Percentiles rank a stretch among this genome's conserved stretches.
These are phyloP conservation scores for Aptenodytes patagonicus DNA, from an alignment of 2,113 vertebrate genomes.

Conservation along the genomic window DNA sequence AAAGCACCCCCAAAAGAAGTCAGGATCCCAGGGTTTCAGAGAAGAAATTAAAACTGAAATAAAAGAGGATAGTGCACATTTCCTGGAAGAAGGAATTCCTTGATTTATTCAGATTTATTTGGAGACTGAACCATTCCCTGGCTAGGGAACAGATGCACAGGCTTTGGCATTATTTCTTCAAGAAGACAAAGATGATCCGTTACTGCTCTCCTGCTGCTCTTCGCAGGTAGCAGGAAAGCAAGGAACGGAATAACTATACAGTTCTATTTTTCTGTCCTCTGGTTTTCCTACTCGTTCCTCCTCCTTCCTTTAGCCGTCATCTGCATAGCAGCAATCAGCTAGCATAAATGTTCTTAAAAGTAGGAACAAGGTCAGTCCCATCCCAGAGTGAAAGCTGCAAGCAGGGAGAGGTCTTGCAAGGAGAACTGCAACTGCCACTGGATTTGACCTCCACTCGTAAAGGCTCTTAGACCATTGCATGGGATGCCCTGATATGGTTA, in stretches of 20 bases:
- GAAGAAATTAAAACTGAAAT: not conserved
- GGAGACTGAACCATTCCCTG: not conserved
- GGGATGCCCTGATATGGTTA: not conserved
- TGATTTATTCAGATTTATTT: not conserved
- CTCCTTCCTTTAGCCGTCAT: not conserved
- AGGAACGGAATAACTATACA: not conserved
- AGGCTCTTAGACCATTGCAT: not conserved
- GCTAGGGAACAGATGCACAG: not conserved
- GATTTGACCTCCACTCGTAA: not conserved
- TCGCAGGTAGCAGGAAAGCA: not conserved
- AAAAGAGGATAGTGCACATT: not conserved
- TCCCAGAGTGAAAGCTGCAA: not conserved
- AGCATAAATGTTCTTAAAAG: not conserved
- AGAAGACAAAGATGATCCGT: not conserved
- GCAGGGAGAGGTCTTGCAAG: not conserved
- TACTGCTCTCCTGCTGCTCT: not conserved
- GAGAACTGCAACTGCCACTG: not conserved
- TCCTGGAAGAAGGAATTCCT: not conserved
- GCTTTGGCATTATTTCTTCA: not conserved
- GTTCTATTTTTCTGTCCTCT: not conserved
- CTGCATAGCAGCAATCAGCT: not conserved
- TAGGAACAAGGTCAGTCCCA: not conserved
- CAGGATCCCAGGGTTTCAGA: not conserved
- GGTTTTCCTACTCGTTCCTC: not conserved
- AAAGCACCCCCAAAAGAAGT: not conserved